These are phyloP conservation scores for Paratrypauchen microcephalus DNA, from an alignment of 2,797 vertebrate species.

Conservation along the genomic window DNA sequence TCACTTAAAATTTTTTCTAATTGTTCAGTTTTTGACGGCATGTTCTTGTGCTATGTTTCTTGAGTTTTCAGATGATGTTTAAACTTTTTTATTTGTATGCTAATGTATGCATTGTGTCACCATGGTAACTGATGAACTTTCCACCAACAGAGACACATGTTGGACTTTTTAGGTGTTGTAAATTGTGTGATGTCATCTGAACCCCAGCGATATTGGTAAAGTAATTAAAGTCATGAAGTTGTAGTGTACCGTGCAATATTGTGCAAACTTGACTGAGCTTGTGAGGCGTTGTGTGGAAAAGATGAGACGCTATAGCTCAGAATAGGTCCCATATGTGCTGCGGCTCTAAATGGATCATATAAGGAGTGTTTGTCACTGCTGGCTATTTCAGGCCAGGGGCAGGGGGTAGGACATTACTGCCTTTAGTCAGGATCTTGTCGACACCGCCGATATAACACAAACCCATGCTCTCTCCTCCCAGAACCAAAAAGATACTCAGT, in stretches of 20 bases:
- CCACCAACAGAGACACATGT: too few relatives aligned
- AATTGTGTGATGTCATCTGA: too few relatives aligned
- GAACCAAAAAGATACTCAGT: slow-evolving; percentile 41
- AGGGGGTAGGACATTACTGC: slow-evolving; percentile 3
- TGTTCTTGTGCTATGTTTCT: too few relatives aligned
- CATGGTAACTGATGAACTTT: too few relatives aligned
- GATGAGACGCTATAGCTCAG: slow-evolving; percentile 42
- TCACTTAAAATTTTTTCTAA: too few relatives aligned
- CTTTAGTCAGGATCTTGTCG: slow-evolving; percentile 27
- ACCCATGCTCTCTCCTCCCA: slow-evolving; percentile 17
- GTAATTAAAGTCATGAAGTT: neutral
- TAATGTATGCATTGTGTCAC: too few relatives aligned
- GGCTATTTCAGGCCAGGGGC: slow-evolving; percentile 39
- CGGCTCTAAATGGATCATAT: slow-evolving; percentile 40
- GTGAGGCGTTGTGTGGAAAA: slow-evolving; percentile 2
- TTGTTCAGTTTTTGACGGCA: too few relatives aligned
- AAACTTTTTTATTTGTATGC: too few relatives aligned
- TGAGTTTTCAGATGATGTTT: too few relatives aligned
- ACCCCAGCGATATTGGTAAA: neutral
- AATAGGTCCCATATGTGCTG: slow-evolving; percentile 21
- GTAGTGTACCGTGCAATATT: neutral
- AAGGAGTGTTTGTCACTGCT: slow-evolving; percentile 59
- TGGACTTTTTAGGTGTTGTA: too few relatives aligned
- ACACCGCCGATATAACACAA: slow-evolving; percentile 37
- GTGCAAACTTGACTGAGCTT: neutral